Evolutionary conservation across 2,113 vertebrate species (phyloP).

Genomic region (Eira barbara): DNA sequence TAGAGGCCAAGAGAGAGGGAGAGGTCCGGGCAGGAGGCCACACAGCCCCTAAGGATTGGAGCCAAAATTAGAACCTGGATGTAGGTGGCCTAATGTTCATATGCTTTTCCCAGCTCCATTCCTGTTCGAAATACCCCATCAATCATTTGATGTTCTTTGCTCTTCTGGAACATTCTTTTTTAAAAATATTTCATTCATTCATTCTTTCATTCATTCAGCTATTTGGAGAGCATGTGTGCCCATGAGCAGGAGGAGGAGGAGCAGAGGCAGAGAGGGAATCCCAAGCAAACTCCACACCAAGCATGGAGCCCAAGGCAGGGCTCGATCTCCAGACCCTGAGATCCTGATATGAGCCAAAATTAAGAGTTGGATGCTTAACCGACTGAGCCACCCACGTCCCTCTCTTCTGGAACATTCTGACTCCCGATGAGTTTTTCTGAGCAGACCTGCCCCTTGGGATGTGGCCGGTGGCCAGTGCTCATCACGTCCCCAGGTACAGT

Average conservation of each 20-base stretch:
- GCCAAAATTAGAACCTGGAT: background rate
- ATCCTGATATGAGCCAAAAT: background rate
- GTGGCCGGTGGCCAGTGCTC: rapidly evolving
- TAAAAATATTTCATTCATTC: background rate
- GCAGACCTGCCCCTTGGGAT: background rate
- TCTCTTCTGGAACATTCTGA: background rate
- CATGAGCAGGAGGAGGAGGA: background rate
- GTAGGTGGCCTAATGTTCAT: background rate
- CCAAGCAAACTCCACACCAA: background rate
- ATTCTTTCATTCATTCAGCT: background rate
- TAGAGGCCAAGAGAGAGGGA: background rate
- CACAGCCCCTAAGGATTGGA: background rate
- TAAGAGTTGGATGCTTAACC: background rate
- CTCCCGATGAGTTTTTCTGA: background rate
- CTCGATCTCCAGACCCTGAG: background rate
- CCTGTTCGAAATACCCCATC: background rate
- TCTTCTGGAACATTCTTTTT: background rate
- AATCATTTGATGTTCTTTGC: background rate
- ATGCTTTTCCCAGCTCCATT: background rate
- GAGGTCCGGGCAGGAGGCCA: background rate
- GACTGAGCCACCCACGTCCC: background rate
- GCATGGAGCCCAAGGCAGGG: background rate
- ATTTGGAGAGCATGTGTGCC: background rate
- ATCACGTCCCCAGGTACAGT: rapidly evolving
- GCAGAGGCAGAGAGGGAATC: background rate